These are phyloP conservation scores for Aeoliscus strigatus DNA, from an alignment of 2,797 vertebrate species.

Conservation along the genomic window DNA sequence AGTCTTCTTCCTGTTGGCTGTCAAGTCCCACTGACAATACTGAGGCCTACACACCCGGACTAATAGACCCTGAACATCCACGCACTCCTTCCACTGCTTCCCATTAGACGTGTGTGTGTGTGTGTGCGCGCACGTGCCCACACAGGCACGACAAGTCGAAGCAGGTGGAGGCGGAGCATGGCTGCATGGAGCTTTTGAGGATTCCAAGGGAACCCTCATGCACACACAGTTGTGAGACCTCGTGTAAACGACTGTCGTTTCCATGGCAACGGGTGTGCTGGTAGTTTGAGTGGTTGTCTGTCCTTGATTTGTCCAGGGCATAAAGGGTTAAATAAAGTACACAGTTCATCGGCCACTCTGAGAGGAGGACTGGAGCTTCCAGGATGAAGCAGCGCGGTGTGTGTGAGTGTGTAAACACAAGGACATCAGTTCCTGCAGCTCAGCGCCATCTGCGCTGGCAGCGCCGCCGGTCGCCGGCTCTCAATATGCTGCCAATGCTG, in stretches of 20 bases:
- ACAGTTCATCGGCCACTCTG: too few species aligned
- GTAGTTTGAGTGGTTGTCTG: too few species aligned
- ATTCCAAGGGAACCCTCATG: too few species aligned
- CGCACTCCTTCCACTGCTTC: neutral
- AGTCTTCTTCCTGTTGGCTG: too few species aligned
- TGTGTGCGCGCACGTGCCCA: too few species aligned
- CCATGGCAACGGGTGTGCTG: too few species aligned
- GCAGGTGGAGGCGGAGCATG: neutral
- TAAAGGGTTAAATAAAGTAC: too few species aligned
- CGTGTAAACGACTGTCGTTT: too few species aligned
- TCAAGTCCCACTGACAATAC: neutral
- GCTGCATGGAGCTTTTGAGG: neutral
- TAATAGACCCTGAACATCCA: conserved; percentile 1
- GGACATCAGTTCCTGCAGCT: conserved; percentile 10
- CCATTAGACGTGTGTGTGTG: neutral
- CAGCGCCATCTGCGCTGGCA: conserved; percentile 56
- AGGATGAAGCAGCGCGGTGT: conserved; percentile 1
- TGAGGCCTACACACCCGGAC: neutral
- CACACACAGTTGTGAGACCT: too few species aligned
- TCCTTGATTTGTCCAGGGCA: too few species aligned
- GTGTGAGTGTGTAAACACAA: conserved; percentile 2
- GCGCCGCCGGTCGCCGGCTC: conserved; percentile 8
- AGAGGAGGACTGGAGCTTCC: neutral
- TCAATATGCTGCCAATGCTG: conserved; percentile 33
- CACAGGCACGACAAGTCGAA: neutral